Conservation (phyloP, 2,113 vertebrate genomes). For the Thermophis baileyi region DNA sequence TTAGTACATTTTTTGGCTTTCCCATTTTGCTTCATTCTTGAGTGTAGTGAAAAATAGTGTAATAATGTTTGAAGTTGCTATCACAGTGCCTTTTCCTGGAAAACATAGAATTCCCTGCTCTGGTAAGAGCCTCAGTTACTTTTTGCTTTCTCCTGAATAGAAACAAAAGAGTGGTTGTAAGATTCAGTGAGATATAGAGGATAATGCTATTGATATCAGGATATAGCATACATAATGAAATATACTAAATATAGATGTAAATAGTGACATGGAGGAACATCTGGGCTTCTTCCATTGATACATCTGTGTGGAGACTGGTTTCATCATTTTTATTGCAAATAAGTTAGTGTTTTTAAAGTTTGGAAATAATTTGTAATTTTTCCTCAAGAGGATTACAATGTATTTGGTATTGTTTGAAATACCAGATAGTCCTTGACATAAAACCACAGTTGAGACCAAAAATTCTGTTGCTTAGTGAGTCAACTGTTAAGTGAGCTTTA, state of each 20-base stretch:
- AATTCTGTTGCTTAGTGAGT: too few relatives aligned
- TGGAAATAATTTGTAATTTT: background rate
- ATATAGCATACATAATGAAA: background rate
- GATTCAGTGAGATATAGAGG: background rate
- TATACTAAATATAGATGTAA: background rate
- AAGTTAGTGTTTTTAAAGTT: background rate
- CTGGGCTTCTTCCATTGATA: background rate
- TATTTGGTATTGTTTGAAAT: background rate
- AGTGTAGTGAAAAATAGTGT: background rate
- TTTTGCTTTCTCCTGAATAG: background rate
- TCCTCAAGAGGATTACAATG: background rate
- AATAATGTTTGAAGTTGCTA: background rate
- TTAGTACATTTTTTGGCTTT: background rate
- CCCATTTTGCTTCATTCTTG: background rate
- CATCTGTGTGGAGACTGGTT: background rate
- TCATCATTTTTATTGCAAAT: constrained; percentile 3
- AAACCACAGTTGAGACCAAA: too few relatives aligned
- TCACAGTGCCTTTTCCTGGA: background rate
- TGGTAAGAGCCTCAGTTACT: background rate
- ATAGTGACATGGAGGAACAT: background rate
- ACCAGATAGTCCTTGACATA: too few relatives aligned
- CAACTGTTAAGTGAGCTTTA: too few relatives aligned
- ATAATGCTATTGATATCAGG: background rate
- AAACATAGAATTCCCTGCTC: background rate
- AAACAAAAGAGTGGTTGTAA: background rate